phyloP scores from a whole-genome alignment of 2,888 invertebrate species.

The Sarcophaga subvicina region DNA sequence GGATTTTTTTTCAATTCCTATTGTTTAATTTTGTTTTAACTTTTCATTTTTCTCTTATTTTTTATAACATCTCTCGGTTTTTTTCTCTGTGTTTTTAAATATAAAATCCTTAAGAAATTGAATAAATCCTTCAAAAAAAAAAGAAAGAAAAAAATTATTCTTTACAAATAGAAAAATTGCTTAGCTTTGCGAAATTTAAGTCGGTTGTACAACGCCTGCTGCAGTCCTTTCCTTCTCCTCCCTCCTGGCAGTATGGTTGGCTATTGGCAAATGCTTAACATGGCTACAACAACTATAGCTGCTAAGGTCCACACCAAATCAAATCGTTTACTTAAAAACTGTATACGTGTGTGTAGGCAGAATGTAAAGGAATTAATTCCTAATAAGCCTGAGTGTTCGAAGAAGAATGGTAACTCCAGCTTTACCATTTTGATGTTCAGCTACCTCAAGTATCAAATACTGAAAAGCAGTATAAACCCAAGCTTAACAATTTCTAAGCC shows the following conservation, averaged over 20 bases:
- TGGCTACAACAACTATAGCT: neutral
- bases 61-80: neutral
- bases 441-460: too few relatives aligned
- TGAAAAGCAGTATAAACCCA: too few relatives aligned
- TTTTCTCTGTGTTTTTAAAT: slow-evolving; percentile 19
- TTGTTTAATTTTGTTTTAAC: slow-evolving; percentile 58
- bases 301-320: neutral
- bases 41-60: slow-evolving; percentile 38
- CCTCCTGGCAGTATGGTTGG: neutral
- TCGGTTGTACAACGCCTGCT: neutral
- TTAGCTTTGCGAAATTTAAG: slow-evolving; percentile 59
- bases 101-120: slow-evolving; percentile 59
- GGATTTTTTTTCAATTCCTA: slow-evolving; percentile 32
- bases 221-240: too few relatives aligned
- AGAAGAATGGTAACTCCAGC: too few relatives aligned
- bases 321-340: neutral
- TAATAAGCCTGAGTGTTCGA: too few relatives aligned
- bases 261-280: slow-evolving; percentile 51
- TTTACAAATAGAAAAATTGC: slow-evolving; percentile 65
- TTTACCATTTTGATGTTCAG: too few relatives aligned
- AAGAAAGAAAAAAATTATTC: neutral
- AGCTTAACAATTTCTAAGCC: too few relatives aligned
- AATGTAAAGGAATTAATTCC: too few relatives aligned
- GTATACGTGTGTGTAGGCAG: too few relatives aligned
- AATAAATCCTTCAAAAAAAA: slow-evolving; percentile 62